Base-by-base conservation (phyloP, 1,140 invertebrate genomes). In the Scaptodrosophila lebanonensis region DNA sequence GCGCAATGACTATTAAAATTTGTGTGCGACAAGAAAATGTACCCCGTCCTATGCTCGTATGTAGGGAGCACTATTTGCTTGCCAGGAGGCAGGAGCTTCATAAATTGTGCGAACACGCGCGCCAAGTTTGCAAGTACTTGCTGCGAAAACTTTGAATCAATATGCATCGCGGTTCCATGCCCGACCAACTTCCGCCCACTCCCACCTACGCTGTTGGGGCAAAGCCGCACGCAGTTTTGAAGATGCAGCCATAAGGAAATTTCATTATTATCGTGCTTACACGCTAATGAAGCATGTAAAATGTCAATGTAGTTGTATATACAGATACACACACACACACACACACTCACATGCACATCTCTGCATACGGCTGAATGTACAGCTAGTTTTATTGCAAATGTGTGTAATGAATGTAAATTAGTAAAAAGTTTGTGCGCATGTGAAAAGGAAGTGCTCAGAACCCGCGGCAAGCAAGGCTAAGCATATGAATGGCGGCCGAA, bases 381-480 rank as follows among this genome's bases (percentile, higher is more conserved):
- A 79, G 45, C 68, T 75, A 79, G 75, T 79, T 79, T 79, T 79
- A 79, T 79, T 79, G 75, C 75, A 79, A 79, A 79, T 79, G 75
- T 82, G 65, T 79, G 75, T 79, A 79, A 79, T 79, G 75, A 79
- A 79, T 79, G 75, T 79, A 79, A 79, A 79, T 79, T 79, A 82
- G 75, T 75, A 75, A 82, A 79, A 79, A 79, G 38, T 82, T 79
- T 77, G n/a, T 22, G 51, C 17, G 32, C 56, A 52, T 52, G 30
- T 43, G 16, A 32, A 44, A 54, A 48, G 51, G 51, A 61, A 47
- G 27, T 25, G 56, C 48, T 36, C 16, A 38, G 8, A 76, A 72
- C 72, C 72, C 67, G 68, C 73, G 72, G 72, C 72, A 64, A 45
- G 49, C 58, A 79, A 73, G 75, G 73, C 73, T 68, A 38, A 43